phyloP scores from a whole-genome alignment of 1,140 invertebrate genomes.

The Gryllus bimaculatus region DNA sequence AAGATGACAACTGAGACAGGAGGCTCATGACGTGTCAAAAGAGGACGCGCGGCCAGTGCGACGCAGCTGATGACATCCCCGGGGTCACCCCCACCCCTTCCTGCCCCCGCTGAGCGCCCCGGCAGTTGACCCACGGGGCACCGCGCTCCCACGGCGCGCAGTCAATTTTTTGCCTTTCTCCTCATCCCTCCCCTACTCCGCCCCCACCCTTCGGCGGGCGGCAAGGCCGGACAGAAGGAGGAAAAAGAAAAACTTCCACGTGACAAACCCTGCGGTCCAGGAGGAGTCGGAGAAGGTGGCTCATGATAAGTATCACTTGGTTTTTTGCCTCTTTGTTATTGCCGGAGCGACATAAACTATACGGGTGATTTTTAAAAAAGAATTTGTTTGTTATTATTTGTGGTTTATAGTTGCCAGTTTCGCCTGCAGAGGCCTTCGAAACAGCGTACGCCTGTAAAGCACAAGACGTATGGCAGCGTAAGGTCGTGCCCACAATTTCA shows the following conservation, averaged over 20 bases:
- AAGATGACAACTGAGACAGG: background rate
- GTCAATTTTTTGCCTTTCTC: background rate
- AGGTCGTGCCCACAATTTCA: background rate
- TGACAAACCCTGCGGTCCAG: background rate
- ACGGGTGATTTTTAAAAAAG: background rate
- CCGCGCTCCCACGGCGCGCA: background rate
- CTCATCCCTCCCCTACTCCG: background rate
- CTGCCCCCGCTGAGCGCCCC: too few species aligned
- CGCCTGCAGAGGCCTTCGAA: background rate
- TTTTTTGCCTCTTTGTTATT: background rate
- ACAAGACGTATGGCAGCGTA: background rate
- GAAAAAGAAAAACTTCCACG: background rate
- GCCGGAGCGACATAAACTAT: background rate
- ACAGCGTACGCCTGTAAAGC: background rate
- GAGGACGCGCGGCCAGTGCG: background rate
- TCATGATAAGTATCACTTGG: background rate
- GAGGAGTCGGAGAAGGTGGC: background rate
- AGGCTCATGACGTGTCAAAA: background rate
- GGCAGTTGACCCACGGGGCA: background rate
- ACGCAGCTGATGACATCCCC: background rate
- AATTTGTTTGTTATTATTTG: slow-evolving; percentile 1
- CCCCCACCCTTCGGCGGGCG: too few species aligned
- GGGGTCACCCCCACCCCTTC: background rate
- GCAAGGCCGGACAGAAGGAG: background rate
- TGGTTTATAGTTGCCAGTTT: background rate